These are phyloP conservation scores for Pangasius djambal DNA, from an alignment of 2,797 vertebrate species.

Conservation along the genomic window DNA sequence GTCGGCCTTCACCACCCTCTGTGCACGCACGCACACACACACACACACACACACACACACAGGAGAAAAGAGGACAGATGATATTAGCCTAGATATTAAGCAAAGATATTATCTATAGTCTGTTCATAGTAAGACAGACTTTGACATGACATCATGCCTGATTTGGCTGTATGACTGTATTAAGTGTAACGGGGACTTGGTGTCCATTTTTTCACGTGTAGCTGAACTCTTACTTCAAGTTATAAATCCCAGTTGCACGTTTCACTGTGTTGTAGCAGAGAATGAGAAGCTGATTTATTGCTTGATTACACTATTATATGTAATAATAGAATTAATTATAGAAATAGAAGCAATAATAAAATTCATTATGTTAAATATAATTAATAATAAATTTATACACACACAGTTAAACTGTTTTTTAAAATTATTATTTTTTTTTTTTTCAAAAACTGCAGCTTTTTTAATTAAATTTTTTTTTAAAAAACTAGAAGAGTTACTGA, in stretches of 20 bases:
- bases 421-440: too few relatives aligned
- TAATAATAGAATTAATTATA: not conserved
- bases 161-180: not conserved
- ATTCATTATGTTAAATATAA: not conserved
- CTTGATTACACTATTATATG: not conserved
- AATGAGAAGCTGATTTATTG: not conserved
- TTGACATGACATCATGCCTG: not conserved
- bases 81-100: not conserved
- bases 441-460: too few relatives aligned
- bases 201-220: not conserved
- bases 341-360: not conserved
- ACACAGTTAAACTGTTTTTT: not conserved
- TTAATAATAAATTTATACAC: not conserved
- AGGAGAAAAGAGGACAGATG: not conserved
- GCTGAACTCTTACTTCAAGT: not conserved
- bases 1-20: constrained; percentile 98
- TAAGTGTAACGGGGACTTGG: not conserved
- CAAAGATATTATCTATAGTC: not conserved
- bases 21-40: not conserved
- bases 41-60: not conserved
- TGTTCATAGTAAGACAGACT: not conserved
- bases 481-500: not conserved
- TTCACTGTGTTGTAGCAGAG: not conserved
- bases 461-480: too few relatives aligned
- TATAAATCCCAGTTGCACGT: not conserved